phyloP scores from a whole-genome alignment of 2,113 vertebrate species.

The Neogobius melanostomus region DNA sequence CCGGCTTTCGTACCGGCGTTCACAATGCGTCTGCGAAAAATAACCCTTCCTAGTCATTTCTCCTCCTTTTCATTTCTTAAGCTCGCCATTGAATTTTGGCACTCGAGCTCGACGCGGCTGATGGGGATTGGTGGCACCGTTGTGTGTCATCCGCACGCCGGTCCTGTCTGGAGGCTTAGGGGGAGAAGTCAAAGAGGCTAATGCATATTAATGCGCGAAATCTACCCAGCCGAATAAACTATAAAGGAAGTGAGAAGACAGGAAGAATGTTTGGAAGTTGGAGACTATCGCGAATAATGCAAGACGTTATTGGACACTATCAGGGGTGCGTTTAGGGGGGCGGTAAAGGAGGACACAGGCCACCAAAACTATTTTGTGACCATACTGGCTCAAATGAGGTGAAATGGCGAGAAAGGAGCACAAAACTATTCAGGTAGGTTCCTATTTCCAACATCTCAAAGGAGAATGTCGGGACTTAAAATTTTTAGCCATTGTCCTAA shows the following conservation, averaged over 20 bases:
- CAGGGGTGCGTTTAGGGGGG: no score
- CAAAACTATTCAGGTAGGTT: no score
- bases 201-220: conserved; percentile 46
- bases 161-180: conserved; percentile 57
- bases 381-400: no score
- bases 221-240: neutral
- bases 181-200: conserved; percentile 59
- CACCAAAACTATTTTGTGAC: no score
- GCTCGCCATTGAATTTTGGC: conserved; percentile 67
- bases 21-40: conserved; percentile 49
- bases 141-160: conserved; percentile 47
- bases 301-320: no score
- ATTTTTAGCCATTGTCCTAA: no score
- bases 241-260: neutral
- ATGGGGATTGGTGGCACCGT: conserved; percentile 55
- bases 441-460: no score
- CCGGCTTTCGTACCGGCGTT: conserved; percentile 57
- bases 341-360: no score
- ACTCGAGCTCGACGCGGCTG: conserved; percentile 59
- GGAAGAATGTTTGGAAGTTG: neutral
- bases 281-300: neutral
- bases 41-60: conserved; percentile 62
- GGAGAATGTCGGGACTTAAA: no score
- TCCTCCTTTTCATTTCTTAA: conserved; percentile 74
- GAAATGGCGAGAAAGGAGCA: no score